Evolutionary conservation across 2,888 invertebrate genomes (phyloP).

Genomic region (Celastrina argiolus): DNA sequence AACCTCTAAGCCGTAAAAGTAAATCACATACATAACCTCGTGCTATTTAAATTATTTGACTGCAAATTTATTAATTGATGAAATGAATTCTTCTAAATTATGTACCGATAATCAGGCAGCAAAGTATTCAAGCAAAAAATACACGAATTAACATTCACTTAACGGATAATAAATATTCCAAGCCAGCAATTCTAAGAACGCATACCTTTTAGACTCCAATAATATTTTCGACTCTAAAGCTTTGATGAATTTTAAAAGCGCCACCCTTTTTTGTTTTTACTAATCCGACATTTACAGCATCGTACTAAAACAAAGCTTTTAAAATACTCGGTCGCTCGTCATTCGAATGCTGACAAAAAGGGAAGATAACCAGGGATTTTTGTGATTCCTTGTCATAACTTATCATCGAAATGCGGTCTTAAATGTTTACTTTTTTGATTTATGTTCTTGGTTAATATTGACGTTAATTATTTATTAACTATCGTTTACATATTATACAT

Average conservation of each 20-base stretch:
- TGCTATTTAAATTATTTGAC: background rate
- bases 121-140: background rate
- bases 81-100: background rate
- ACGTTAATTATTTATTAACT: too few species aligned
- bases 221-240: constrained; percentile 22
- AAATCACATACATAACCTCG: background rate
- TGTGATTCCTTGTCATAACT: constrained; percentile 11
- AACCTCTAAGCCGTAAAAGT: background rate
- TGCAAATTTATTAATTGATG: background rate
- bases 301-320: constrained; percentile 32
- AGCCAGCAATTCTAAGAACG: background rate
- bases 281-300: constrained; percentile 30
- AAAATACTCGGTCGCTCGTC: constrained; percentile 11
- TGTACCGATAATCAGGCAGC: background rate
- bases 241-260: constrained; percentile 25
- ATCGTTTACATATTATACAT: too few species aligned
- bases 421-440: constrained; percentile 8
- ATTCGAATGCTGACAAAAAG: constrained; percentile 17
- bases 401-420: background rate
- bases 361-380: constrained; percentile 7
- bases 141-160: constrained; percentile 12
- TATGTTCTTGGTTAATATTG: background rate
- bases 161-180: constrained; percentile 12
- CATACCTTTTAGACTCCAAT: constrained; percentile 11
- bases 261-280: constrained; percentile 22